Evolutionary conservation across 2,888 invertebrate species (phyloP).

Genomic region (Balanococcus diminutus): DNA sequence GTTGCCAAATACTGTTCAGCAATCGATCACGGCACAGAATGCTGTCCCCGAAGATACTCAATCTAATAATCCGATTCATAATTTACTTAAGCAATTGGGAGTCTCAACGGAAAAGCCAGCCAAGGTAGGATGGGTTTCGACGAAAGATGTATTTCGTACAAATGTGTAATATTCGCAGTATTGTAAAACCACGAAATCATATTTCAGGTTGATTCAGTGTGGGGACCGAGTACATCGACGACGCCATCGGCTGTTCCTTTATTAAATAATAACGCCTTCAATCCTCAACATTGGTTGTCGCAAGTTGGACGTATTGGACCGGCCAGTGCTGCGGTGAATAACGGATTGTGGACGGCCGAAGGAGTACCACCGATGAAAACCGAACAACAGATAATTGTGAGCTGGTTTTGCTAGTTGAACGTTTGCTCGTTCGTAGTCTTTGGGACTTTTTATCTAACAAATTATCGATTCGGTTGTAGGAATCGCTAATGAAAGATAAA

Average conservation of each 20-base stretch:
- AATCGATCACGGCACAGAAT: not conserved
- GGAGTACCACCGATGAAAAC: slow-evolving; percentile 62
- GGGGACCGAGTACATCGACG: slow-evolving; percentile 8
- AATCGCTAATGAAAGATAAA: slow-evolving; percentile 57
- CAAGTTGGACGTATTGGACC: slow-evolving; percentile 49
- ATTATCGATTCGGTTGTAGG: slow-evolving; percentile 56
- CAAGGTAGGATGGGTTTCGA: not conserved
- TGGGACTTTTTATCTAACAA: not conserved
- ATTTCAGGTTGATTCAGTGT: slow-evolving; percentile 41
- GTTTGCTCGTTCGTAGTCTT: not conserved
- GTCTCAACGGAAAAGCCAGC: slow-evolving; percentile 55
- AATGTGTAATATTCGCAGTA: not conserved
- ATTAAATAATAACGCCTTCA: slow-evolving; percentile 43
- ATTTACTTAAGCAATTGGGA: slow-evolving; percentile 55
- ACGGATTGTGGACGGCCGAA: slow-evolving; percentile 52
- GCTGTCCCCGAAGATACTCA: slow-evolving; percentile 6
- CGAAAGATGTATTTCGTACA: not conserved
- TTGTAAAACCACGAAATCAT: not conserved
- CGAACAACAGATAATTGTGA: slow-evolving; percentile 64
- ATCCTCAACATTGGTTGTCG: slow-evolving; percentile 50
- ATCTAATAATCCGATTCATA: slow-evolving; percentile 33
- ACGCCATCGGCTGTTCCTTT: slow-evolving; percentile 5
- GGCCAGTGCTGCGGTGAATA: not conserved
- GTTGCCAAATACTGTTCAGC: not conserved
- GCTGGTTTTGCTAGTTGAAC: slow-evolving; percentile 22